Conservation (phyloP, 2,888 invertebrate species). For the Anoncus sp. region DNA sequence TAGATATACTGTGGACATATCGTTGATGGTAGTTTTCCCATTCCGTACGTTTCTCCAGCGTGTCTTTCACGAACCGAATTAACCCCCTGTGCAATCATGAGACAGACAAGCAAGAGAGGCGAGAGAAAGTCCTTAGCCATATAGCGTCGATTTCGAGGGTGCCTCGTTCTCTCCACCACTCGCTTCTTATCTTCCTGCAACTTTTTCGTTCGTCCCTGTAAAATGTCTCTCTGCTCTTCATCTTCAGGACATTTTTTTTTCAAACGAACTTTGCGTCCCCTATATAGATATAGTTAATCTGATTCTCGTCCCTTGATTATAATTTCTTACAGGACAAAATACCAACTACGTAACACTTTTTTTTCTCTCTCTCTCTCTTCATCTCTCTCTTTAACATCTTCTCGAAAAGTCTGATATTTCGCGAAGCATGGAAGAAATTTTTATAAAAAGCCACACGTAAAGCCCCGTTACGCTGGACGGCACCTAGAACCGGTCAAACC, state of each 20-base stretch:
- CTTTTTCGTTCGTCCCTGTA: constrained; percentile 70
- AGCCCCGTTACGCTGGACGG: no score
- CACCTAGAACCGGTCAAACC: no score
- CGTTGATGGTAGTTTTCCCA: constrained; percentile 30
- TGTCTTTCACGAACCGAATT: constrained; percentile 70
- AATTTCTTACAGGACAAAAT: constrained; percentile 25
- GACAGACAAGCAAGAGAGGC: constrained; percentile 67
- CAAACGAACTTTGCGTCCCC: constrained; percentile 31
- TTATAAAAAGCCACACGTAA: no score
- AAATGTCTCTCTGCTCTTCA: constrained; percentile 36
- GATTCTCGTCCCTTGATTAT: constrained; percentile 32
- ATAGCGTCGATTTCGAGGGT: constrained; percentile 27
- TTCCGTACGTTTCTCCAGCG: constrained; percentile 46
- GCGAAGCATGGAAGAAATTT: no score
- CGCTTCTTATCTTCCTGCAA: constrained; percentile 71
- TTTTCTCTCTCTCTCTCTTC: constrained; percentile 21
- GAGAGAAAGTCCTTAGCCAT: constrained; percentile 32
- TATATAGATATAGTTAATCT: constrained; percentile 23
- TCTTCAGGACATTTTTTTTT: constrained; percentile 62
- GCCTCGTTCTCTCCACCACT: constrained; percentile 11
- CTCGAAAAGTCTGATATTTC: constrained; percentile 5
- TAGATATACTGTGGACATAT: constrained; percentile 22
- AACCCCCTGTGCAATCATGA: constrained; percentile 72
- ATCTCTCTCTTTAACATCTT: constrained; percentile 8
- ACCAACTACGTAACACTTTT: constrained; percentile 19